phyloP scores from a whole-genome alignment of 2,797 vertebrate species.

The Phrynocephalus forsythii region DNA sequence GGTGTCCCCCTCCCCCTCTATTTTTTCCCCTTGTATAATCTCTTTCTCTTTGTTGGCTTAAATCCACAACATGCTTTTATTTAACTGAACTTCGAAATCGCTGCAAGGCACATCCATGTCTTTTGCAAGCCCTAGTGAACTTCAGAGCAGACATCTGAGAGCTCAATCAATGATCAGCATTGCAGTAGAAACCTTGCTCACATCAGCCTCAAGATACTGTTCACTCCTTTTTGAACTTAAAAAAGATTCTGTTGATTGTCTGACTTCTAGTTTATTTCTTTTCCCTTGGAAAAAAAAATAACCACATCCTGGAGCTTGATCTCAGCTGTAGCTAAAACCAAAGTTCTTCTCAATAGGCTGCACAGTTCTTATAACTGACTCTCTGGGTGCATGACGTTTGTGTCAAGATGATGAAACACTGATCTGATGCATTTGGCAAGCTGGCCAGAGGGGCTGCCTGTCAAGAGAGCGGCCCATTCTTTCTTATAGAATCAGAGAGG shows the following conservation, averaged over 20 bases:
- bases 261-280: not conserved
- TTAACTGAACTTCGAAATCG: conserved; percentile 21
- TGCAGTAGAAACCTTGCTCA: conserved; percentile 15
- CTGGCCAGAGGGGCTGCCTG: not conserved
- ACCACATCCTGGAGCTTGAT: not conserved
- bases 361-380: not conserved
- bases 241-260: conserved; percentile 15
- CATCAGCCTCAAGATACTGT: conserved; percentile 2
- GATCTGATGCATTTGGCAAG: not conserved
- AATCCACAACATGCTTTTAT: not conserved
- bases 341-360: conserved; percentile 29
- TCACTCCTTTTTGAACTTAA: conserved; percentile 37
- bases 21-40: not conserved
- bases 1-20: rapidly evolving
- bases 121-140: not conserved
- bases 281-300: conserved; percentile 11
- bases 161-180: not conserved
- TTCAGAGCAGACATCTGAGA: conserved; percentile 21
- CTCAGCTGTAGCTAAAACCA: conserved; percentile 31
- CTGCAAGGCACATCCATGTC: not conserved
- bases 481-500: not conserved
- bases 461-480: not conserved
- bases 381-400: not conserved
- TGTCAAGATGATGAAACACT: not conserved
- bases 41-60: conserved; percentile 5